Evolutionary conservation across 2,113 vertebrate genomes (phyloP), one percentile per base, ranked within the genome.

Genomic region (Heterocephalus glaber): DNA sequence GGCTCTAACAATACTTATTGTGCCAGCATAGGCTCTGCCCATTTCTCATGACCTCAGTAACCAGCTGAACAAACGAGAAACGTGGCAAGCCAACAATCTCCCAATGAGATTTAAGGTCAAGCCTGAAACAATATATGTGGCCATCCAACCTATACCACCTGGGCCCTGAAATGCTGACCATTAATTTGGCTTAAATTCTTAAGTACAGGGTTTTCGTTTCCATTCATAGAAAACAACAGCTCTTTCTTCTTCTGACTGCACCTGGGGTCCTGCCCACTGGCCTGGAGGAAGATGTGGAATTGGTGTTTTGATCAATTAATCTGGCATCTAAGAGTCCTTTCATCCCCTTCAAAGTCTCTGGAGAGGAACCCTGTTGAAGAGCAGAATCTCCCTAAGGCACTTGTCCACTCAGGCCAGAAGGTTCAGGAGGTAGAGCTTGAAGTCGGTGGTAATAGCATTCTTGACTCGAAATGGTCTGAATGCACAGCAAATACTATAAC

Each of bases 171-270:
- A 94, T 63, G 26, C 70, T 49, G 60, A 86, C 49, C 93, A 61
- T 86, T 97, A 88, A 79, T 91, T 96, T 95, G 85, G 49, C 95
- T 97, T 97, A 97, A 98, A 93, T 76, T 92, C 86, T 92, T 86
- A 98, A 98, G 74, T 87, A 86, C 86, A 11, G 72, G 96, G 76
- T 92, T 96, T 94, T 88, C 89, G 96, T 95, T 96, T 95, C 97
- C 72, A 91, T 93, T 97, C 54, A 85, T 60, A 24, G 86, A 89
- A 96, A 97, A 44, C 14, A 95, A 94, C 30, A 88, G 80, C 33
- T 92, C 96, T 89, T 96, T 96, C 82, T 96, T 86, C 38, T 87
- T 22, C 72, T 90, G 49, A 30, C 61, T 95, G 65, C 28, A 30
- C 96, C 94, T 35, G 7, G 86, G 56, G 44, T 74, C 80, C 93